A percentile compares a stretch with the other conserved stretches of the same genome.
These are phyloP conservation scores for Prosopocoilus inquinatus DNA, from an alignment of 2,888 invertebrate genomes.

Conservation along the genomic window DNA sequence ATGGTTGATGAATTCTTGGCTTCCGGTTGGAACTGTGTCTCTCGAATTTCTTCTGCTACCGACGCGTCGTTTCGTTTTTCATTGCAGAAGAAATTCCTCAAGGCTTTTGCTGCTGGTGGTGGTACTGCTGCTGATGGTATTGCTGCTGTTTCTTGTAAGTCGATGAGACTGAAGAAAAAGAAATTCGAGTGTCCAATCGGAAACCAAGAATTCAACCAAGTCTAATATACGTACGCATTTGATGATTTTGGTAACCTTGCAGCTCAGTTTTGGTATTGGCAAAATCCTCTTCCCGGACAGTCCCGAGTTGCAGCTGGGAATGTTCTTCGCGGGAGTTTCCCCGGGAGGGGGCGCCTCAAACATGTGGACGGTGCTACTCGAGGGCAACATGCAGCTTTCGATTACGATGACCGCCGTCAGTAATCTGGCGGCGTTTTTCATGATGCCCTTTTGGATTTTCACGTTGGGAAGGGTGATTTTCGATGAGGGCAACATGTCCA, in stretches of 20 bases:
- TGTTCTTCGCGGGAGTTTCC: conserved; percentile 87
- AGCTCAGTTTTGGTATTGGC: conserved; percentile 74
- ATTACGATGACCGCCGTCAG: conserved; percentile 89
- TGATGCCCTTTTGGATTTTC: conserved; percentile 91
- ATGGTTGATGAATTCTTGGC: too few species aligned
- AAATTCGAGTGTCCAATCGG: not conserved
- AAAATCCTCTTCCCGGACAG: conserved; percentile 67
- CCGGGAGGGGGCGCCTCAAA: conserved; percentile 97
- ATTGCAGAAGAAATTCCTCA: too few species aligned
- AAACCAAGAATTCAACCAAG: too few species aligned
- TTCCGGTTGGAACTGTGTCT: too few species aligned
- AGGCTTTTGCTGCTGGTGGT: too few species aligned
- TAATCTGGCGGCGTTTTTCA: conserved; percentile 82
- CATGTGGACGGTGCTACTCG: conserved; percentile 90
- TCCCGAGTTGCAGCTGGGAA: conserved; percentile 73
- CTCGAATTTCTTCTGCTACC: too few species aligned
- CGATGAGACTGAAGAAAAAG: too few species aligned
- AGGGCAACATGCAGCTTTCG: conserved; percentile 90
- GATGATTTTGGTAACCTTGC: conserved; percentile 33
- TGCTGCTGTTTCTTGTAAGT: too few species aligned
- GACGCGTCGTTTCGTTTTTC: too few species aligned
- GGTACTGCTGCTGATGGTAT: too few species aligned
- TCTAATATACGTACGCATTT: not conserved
- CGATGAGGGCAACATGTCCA: conserved; percentile 64
- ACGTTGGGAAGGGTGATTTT: conserved; percentile 73